Evolutionary conservation across 2,888 invertebrate genomes (phyloP).

Genomic region (Cabera pusaria): DNA sequence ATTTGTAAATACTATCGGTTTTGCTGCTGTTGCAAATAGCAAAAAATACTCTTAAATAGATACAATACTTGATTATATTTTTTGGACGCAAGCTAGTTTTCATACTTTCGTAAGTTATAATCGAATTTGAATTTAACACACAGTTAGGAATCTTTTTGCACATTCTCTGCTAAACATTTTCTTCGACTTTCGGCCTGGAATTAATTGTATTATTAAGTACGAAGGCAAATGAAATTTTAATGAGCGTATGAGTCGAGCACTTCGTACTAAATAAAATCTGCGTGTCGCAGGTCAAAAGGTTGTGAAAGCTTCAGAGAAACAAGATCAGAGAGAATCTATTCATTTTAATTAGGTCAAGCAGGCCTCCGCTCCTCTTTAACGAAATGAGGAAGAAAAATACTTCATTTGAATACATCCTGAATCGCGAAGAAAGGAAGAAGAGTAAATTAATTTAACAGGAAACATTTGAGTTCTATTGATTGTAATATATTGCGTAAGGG

Average conservation of each 20-base stretch:
- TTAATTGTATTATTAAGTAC: too few species aligned
- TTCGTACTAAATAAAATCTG: slow-evolving; percentile 8
- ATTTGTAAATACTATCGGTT: too few species aligned
- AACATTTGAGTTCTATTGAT: slow-evolving; percentile 2
- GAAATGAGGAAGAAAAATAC: slow-evolving; percentile 5
- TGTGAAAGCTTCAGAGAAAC: slow-evolving; percentile 7
- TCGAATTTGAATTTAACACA: too few species aligned
- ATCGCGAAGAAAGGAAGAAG: slow-evolving; percentile 3
- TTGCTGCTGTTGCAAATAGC: too few species aligned
- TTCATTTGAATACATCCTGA: slow-evolving; percentile 1
- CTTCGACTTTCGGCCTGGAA: too few species aligned
- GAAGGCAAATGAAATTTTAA: slow-evolving; percentile 10
- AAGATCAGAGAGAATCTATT: slow-evolving; percentile 16
- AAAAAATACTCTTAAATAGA: too few species aligned
- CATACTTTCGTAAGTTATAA: too few species aligned
- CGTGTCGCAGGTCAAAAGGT: slow-evolving; percentile 10
- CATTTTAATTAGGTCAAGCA: slow-evolving; percentile 16
- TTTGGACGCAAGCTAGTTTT: too few species aligned
- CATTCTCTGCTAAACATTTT: too few species aligned
- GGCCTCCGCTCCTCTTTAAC: slow-evolving; percentile 1
- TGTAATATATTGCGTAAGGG: too few species aligned
- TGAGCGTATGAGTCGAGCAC: slow-evolving; percentile 4
- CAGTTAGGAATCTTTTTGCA: too few species aligned
- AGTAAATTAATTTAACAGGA: slow-evolving; percentile 8
- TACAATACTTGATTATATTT: too few species aligned